These are phyloP conservation scores for Sparidentex hasta DNA, from an alignment of 2,797 vertebrate species.

Conservation along the genomic window DNA sequence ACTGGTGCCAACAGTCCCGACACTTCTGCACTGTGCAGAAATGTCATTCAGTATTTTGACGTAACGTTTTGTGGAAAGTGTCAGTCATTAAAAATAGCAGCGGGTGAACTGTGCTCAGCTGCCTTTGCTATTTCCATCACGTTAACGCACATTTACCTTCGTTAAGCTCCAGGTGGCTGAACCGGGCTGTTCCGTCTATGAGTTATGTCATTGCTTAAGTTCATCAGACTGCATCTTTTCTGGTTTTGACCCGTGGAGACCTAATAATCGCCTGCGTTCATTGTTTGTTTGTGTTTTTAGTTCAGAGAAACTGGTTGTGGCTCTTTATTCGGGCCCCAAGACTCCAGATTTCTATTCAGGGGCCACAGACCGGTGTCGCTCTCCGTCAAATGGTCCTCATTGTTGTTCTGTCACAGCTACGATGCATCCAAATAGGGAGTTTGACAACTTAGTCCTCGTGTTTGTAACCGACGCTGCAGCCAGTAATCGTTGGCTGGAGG, in stretches of 20 bases:
- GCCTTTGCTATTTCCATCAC: constrained; percentile 39
- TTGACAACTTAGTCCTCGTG: constrained; percentile 8
- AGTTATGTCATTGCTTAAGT: constrained; percentile 46
- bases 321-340: background rate
- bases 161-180: constrained; percentile 37
- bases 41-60: background rate
- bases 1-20: background rate
- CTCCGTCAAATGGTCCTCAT: background rate
- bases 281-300: background rate
- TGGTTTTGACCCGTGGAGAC: background rate
- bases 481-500: constrained; percentile 24
- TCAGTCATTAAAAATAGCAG: constrained; percentile 21
- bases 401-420: constrained; percentile 31
- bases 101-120: constrained; percentile 6
- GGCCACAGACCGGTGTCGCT: background rate
- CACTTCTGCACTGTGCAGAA: background rate
- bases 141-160: constrained; percentile 15
- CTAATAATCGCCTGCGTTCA: background rate
- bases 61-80: background rate
- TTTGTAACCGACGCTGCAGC: constrained; percentile 28
- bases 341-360: background rate
- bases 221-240: background rate
- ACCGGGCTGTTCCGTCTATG: background rate
- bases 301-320: background rate
- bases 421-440: background rate